Percentiles rank a stretch among this genome's conserved stretches.
These are phyloP conservation scores for Pterostichus niger DNA, from an alignment of 2,888 invertebrate species.

Conservation along the genomic window DNA sequence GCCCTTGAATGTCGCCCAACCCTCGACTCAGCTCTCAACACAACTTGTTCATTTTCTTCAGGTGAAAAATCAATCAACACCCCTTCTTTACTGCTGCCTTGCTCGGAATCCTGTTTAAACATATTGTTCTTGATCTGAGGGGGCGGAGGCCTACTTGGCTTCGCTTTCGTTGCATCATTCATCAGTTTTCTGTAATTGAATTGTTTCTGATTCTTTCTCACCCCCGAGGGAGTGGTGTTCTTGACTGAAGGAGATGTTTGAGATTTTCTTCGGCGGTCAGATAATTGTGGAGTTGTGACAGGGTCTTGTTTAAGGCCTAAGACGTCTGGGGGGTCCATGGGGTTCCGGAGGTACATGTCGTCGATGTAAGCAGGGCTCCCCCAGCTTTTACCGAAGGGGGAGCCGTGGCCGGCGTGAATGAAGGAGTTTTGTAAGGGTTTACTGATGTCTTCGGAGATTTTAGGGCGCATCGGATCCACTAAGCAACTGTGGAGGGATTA, in stretches of 20 bases:
- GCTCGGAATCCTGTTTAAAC: neutral
- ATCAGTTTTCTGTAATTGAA: constrained; percentile 92
- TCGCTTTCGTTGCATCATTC: constrained; percentile 73
- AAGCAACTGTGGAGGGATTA: constrained; percentile 76
- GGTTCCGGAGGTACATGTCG: constrained; percentile 87
- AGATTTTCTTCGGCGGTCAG: constrained; percentile 73
- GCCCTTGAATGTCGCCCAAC: constrained; percentile 70
- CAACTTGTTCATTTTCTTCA: constrained; percentile 74
- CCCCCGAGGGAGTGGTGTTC: constrained; percentile 69
- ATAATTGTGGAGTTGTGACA: constrained; percentile 74
- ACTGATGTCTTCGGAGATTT: constrained; percentile 86
- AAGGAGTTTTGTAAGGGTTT: constrained; percentile 89
- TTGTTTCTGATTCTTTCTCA: constrained; percentile 79
- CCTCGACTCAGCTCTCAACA: constrained; percentile 59
- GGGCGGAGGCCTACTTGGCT: constrained; percentile 77
- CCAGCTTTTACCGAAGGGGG: constrained; percentile 89
- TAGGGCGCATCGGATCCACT: constrained; percentile 85
- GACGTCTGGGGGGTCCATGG: constrained; percentile 85
- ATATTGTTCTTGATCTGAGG: constrained; percentile 70
- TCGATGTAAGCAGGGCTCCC: constrained; percentile 90
- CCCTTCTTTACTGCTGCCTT: constrained; percentile 78
- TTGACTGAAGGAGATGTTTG: constrained; percentile 49
- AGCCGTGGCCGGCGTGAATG: constrained; percentile 89
- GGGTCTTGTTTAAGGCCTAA: constrained; percentile 77
- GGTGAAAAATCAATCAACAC: constrained; percentile 88